Evolutionary conservation across 2,888 invertebrate species (phyloP), one percentile per base, ranked within the genome.

Genomic region (Loripinus fragilis): DNA sequence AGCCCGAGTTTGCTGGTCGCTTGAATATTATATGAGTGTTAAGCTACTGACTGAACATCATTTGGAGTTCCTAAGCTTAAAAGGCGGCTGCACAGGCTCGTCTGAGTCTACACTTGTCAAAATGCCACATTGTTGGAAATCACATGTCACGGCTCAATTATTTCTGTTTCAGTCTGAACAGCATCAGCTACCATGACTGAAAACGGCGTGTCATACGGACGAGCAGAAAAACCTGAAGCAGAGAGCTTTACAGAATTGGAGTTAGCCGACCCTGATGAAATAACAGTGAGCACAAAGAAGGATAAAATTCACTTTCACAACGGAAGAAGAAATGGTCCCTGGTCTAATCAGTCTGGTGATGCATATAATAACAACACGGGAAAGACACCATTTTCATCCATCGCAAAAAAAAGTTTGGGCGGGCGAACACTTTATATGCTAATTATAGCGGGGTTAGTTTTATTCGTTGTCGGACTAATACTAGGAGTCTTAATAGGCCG

Each of bases 401-500:
- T n/a, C n/a, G 23, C 28, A 8, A 60, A 10, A 17, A 5, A 60
- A 33, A 30, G 33, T 8, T 33, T 28, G 10, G 12, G 28, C 5
- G 28, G 60, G 33, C 20, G 23, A 33, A 20, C 12, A 7, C 33
- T 30, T 8, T 60, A 60, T 60, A 60, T 33, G 7, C 20, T 60
- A 17, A 60, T 60, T 20, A 60, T 60, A 10, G 33, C 12, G 28
- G 60, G 72, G 33, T n/a, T 55, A 20, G 35, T 69, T 3, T 55
- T 75, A 15, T 79, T 82, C 64, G 35, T 72, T 15, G 67, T 79
- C 0, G 82, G 82, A 33, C 5, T 82, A 15, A 72, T 66, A 20
- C 28, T 82, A 10, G 82, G 82, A 25, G 74, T 82, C 20, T 50
- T 82, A 2, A 78, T 82, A n/a, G 82, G 82, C 8, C 20, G 30